A percentile compares a stretch with the other conserved stretches of the same genome.
phyloP scores from a whole-genome alignment of 92 coral and sea anemone genomes.

The Metridium senile region DNA sequence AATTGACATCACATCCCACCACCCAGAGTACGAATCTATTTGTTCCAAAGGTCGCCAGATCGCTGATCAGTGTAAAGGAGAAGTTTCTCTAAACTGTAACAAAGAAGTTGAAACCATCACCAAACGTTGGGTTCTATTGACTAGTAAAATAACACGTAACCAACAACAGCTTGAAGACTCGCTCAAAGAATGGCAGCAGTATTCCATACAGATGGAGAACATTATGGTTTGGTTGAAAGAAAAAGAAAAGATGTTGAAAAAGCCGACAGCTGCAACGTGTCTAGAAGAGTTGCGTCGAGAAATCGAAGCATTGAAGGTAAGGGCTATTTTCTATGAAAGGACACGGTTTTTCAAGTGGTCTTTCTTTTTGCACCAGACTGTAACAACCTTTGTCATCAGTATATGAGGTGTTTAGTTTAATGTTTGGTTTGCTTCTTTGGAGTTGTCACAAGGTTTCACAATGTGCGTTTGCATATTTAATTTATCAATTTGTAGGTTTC shows the following conservation, averaged over 20 bases:
- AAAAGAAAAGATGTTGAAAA: constrained; percentile 74
- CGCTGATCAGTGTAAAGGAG: constrained; percentile 56
- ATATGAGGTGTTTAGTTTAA: too few relatives aligned
- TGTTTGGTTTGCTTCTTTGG: too few relatives aligned
- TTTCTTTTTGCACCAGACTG: too few relatives aligned
- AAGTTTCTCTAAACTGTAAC: constrained; percentile 61
- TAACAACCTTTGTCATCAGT: too few relatives aligned
- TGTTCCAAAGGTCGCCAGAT: constrained; percentile 71
- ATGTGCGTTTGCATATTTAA: too few relatives aligned
- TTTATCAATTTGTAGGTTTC: too few relatives aligned
- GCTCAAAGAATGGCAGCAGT: constrained; percentile 95
- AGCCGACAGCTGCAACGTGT: constrained; percentile 61
- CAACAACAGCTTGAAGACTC: constrained; percentile 90
- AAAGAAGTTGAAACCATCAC: constrained; percentile 65
- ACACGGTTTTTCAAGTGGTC: too few relatives aligned
- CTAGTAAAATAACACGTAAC: constrained; percentile 78
- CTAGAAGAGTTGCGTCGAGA: constrained; percentile 80
- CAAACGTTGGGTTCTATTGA: constrained; percentile 76
- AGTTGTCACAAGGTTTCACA: too few relatives aligned
- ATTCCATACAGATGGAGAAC: constrained; percentile 90
- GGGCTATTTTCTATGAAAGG: neutral
- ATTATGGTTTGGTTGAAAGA: constrained; percentile 96
- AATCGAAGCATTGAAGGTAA: constrained; percentile 78
- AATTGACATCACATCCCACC: constrained; percentile 64
- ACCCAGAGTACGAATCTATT: constrained; percentile 67